Conservation (phyloP, 2,113 vertebrate species). For the Rhinichthys klamathensis region DNA sequence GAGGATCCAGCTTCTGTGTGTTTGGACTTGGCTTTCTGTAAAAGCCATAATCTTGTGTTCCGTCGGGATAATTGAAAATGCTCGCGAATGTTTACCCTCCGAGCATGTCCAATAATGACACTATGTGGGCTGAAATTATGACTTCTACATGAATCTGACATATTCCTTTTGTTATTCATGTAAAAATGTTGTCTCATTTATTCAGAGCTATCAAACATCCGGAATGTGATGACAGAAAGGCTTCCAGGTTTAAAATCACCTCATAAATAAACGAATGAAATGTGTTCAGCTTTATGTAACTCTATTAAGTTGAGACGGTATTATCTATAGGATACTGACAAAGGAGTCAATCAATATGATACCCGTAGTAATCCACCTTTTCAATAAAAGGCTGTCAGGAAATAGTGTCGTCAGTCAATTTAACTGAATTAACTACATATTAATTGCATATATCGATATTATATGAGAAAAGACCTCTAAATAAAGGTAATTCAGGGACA, state of each 20-base stretch:
- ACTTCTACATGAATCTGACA: conserved; percentile 44
- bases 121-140: conserved; percentile 53
- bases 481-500: background rate
- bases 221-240: conserved; percentile 8
- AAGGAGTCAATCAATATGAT: conserved; percentile 33
- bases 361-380: background rate
- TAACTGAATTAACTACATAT: background rate
- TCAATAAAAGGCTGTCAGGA: background rate
- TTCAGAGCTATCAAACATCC: conserved; percentile 15
- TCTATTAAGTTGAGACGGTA: conserved; percentile 2
- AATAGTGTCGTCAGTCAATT: background rate
- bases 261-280: conserved; percentile 1
- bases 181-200: background rate
- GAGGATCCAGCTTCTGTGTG: conserved; percentile 33
- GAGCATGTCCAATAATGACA: conserved; percentile 52
- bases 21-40: conserved; percentile 26
- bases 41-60: conserved; percentile 65
- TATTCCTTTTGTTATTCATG: conserved; percentile 11
- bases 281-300: conserved; percentile 3
- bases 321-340: background rate
- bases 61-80: conserved; percentile 62
- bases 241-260: conserved; percentile 1
- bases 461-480: background rate
- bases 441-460: background rate
- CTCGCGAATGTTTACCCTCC: conserved; percentile 57